A percentile compares a stretch with the other conserved stretches of the same genome.
Evolutionary conservation across 1,140 invertebrate genomes (phyloP).

Genomic region (Luehdorfia chinensis): DNA sequence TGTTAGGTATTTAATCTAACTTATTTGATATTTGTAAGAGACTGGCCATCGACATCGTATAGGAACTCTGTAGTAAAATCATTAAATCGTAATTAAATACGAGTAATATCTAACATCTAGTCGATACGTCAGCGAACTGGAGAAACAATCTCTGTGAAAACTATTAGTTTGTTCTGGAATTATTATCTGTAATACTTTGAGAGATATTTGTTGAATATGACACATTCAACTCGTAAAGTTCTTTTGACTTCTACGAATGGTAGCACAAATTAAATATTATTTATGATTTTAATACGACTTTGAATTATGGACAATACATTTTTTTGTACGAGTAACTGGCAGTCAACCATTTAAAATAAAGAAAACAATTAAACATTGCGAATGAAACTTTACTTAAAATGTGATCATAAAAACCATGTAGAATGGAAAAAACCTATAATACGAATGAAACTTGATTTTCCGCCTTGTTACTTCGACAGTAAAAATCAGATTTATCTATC

Average conservation of each 20-base stretch:
- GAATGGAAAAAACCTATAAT: neutral
- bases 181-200: neutral
- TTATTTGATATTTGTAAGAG: too few relatives aligned
- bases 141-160: neutral
- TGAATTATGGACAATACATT: too few relatives aligned
- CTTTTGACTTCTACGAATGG: too few relatives aligned
- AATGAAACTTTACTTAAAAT: neutral
- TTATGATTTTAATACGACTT: too few relatives aligned
- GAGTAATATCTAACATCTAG: constrained; percentile 1
- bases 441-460: constrained; percentile 16
- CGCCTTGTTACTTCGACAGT: constrained; percentile 17
- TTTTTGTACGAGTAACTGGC: neutral
- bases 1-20: too few relatives aligned
- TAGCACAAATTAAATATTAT: too few relatives aligned
- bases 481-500: constrained; percentile 19
- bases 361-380: neutral
- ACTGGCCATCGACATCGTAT: too few relatives aligned
- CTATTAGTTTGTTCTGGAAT: constrained; percentile 5
- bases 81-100: neutral
- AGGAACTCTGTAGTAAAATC: constrained; percentile 1
- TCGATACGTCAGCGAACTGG: neutral
- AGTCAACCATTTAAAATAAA: constrained; percentile 6
- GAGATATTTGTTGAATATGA: too few relatives aligned
- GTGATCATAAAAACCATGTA: neutral
- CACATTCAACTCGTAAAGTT: too few relatives aligned